phyloP scores from a whole-genome alignment of 2,797 vertebrate genomes.

The Momotus momota region DNA sequence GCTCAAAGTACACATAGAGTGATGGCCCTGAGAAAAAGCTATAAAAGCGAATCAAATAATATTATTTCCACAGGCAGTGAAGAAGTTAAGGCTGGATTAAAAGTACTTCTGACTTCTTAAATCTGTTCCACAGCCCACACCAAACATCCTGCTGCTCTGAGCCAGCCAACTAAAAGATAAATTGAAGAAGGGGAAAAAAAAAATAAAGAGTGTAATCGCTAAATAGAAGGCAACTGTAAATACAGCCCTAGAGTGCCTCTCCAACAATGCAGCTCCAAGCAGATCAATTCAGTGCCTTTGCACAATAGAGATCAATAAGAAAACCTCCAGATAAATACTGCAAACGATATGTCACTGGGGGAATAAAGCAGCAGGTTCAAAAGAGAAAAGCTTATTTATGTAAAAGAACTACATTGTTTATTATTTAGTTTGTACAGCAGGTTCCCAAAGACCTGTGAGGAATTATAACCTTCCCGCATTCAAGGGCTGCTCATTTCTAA shows the following conservation, averaged over 20 bases:
- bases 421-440: neutral
- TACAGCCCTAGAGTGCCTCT: neutral
- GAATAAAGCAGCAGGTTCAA: slow-evolving; percentile 22
- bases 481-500: neutral
- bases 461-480: neutral
- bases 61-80: neutral
- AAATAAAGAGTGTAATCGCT: neutral
- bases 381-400: slow-evolving; percentile 33
- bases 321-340: neutral
- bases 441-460: neutral
- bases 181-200: neutral
- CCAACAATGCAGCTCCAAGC: neutral
- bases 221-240: slow-evolving; percentile 40
- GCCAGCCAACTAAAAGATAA: slow-evolving; percentile 4
- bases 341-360: neutral
- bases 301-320: slow-evolving; percentile 16
- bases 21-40: neutral
- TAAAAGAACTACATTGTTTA: neutral
- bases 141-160: slow-evolving; percentile 20
- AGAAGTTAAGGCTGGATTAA: neutral
- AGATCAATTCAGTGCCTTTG: slow-evolving; percentile 18
- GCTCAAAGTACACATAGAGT: neutral
- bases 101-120: slow-evolving; percentile 10
- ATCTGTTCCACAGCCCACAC: slow-evolving; percentile 30
- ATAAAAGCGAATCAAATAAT: neutral